Conservation (phyloP, 1,140 invertebrate genomes). For the Drosophila miranda region DNA sequence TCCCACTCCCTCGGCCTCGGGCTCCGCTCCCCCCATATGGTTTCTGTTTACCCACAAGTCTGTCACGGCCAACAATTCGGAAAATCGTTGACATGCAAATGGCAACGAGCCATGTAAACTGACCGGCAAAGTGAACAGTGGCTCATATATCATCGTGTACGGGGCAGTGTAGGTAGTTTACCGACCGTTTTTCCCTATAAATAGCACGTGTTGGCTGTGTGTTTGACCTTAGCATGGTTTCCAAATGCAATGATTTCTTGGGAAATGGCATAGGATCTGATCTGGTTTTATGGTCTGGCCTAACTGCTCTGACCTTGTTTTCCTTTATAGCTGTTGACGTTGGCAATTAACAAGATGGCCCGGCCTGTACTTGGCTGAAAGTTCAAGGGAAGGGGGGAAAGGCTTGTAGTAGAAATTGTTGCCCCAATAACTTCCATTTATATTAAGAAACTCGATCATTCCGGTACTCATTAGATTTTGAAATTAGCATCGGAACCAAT, state of each 20-base stretch:
- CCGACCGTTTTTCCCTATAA: constrained; percentile 62
- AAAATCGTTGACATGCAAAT: constrained; percentile 72
- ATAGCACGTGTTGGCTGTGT: constrained; percentile 69
- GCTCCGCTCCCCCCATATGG: constrained; percentile 47
- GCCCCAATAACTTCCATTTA: neutral
- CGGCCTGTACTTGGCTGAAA: neutral
- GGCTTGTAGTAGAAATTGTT: neutral
- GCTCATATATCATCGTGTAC: constrained; percentile 62
- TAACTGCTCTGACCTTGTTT: constrained; percentile 65
- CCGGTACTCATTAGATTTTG: neutral
- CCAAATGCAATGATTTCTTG: constrained; percentile 66
- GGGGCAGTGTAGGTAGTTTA: constrained; percentile 25
- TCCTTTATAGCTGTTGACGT: constrained; percentile 56
- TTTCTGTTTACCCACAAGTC: constrained; percentile 68
- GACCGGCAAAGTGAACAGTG: constrained; percentile 29
- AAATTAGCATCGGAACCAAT: constrained; percentile 34
- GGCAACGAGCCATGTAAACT: constrained; percentile 69
- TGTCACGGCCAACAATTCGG: constrained; percentile 57
- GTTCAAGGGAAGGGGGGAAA: neutral
- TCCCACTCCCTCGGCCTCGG: neutral
- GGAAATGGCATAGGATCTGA: constrained; percentile 48
- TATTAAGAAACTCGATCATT: neutral
- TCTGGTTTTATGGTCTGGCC: constrained; percentile 39
- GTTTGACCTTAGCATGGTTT: constrained; percentile 64
- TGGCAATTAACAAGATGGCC: constrained; percentile 48